These are phyloP conservation scores for Ochropleura plecta DNA, from an alignment of 2,888 invertebrate genomes.

Conservation along the genomic window DNA sequence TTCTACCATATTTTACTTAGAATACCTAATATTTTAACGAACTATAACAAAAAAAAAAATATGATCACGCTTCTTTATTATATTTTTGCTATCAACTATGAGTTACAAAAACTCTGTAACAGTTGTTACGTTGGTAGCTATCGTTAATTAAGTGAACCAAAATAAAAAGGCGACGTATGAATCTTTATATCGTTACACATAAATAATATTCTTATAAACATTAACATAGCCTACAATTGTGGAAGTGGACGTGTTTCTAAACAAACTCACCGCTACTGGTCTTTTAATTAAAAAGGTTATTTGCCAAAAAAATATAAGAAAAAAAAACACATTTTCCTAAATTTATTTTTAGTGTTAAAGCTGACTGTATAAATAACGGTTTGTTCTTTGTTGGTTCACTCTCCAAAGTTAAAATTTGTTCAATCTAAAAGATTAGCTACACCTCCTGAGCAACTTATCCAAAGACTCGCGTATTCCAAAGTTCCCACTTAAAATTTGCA, in stretches of 20 bases:
- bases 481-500: slow-evolving; percentile 46
- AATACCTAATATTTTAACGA: neutral
- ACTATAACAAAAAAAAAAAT: neutral
- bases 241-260: neutral
- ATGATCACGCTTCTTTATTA: neutral
- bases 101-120: neutral
- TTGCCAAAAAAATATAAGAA: neutral
- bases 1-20: neutral
- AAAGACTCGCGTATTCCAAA: slow-evolving; percentile 21
- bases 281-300: neutral
- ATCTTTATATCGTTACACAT: neutral
- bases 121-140: neutral
- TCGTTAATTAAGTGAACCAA: neutral
- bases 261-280: neutral
- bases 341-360: too few relatives aligned
- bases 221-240: too few relatives aligned
- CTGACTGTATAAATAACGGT: too few relatives aligned
- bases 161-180: too few relatives aligned
- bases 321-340: neutral
- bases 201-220: neutral
- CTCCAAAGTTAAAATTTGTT: neutral
- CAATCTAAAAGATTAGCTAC: slow-evolving; percentile 26
- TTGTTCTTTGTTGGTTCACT: neutral
- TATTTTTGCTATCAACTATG: neutral
- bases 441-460: neutral